Percentiles rank a stretch among this genome's conserved stretches.
Evolutionary conservation across 2,113 vertebrate genomes (phyloP).

Genomic region (Montifringilla adamsi): DNA sequence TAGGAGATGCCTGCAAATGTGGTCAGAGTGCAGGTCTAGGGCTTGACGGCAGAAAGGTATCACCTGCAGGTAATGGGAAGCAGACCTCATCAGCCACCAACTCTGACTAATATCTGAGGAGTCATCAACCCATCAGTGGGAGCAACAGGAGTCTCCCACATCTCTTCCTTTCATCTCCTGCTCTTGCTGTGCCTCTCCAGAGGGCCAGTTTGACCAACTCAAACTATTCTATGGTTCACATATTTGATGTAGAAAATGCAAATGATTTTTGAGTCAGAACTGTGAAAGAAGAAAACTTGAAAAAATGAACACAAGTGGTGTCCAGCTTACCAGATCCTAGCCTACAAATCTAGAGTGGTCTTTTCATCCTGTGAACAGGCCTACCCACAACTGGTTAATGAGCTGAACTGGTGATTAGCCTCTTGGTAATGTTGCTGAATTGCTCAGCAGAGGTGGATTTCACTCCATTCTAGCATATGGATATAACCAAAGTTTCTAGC

Average conservation of each 20-base stretch:
- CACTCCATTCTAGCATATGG: not conserved
- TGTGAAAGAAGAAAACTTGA: not conserved
- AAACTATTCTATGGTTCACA: not conserved
- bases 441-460: not conserved
- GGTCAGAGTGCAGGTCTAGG: not conserved
- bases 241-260: not conserved
- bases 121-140: not conserved
- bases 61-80: not conserved
- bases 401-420: not conserved
- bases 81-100: fast-evolving
- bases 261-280: not conserved
- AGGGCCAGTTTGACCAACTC: not conserved
- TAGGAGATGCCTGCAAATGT: not conserved
- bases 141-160: not conserved
- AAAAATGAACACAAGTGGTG: not conserved
- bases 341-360: not conserved
- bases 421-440: not conserved
- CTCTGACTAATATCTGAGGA: not conserved
- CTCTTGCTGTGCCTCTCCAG: not conserved
- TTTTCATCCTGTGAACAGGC: not conserved
- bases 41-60: not conserved
- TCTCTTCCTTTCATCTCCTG: not conserved
- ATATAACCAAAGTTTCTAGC: not conserved
- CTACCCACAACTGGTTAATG: not conserved
- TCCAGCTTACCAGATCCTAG: not conserved